Conservation (phyloP, 2,797 vertebrate species). For the Poecilia velifera region DNA sequence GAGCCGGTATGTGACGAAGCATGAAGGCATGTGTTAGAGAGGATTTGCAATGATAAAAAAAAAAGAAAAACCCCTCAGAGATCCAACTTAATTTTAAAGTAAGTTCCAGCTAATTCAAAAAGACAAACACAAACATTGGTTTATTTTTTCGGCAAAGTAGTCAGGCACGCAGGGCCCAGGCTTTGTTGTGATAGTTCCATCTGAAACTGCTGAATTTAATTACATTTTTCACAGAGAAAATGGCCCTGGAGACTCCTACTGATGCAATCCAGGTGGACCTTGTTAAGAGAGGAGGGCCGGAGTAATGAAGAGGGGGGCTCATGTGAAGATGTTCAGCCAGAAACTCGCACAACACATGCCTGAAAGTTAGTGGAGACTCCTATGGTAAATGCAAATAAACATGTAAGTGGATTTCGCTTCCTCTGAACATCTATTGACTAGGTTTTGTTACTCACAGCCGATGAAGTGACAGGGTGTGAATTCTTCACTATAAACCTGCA, state of each 20-base stretch:
- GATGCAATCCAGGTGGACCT: slow-evolving; percentile 72
- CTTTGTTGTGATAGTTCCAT: slow-evolving; percentile 68
- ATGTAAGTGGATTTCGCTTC: slow-evolving; percentile 49
- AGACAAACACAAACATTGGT: slow-evolving; percentile 69
- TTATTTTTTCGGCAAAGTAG: slow-evolving; percentile 56
- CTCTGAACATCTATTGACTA: slow-evolving; percentile 50
- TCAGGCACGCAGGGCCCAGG: slow-evolving; percentile 35
- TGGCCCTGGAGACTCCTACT: slow-evolving; percentile 49
- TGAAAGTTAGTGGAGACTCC: slow-evolving; percentile 33
- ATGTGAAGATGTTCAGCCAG: slow-evolving; percentile 66
- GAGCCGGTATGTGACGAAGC: slow-evolving; percentile 43
- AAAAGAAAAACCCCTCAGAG: slow-evolving; percentile 42
- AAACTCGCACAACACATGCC: slow-evolving; percentile 39
- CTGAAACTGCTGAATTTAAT: slow-evolving; percentile 71
- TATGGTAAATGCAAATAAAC: slow-evolving; percentile 65
- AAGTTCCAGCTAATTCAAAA: slow-evolving; percentile 63
- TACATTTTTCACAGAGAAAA: slow-evolving; percentile 64
- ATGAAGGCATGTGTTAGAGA: slow-evolving; percentile 42
- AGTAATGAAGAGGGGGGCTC: slow-evolving; percentile 58
- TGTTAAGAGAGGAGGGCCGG: slow-evolving; percentile 48
- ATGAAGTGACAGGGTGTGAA: slow-evolving; percentile 58
- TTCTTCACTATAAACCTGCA: slow-evolving; percentile 42
- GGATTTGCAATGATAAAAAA: slow-evolving; percentile 59
- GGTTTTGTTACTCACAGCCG: slow-evolving; percentile 39
- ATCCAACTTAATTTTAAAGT: slow-evolving; percentile 62